Evolutionary conservation across 2,113 vertebrate genomes (phyloP), one percentile per base, ranked within the genome.

Genomic region (Embiotoca jacksoni): DNA sequence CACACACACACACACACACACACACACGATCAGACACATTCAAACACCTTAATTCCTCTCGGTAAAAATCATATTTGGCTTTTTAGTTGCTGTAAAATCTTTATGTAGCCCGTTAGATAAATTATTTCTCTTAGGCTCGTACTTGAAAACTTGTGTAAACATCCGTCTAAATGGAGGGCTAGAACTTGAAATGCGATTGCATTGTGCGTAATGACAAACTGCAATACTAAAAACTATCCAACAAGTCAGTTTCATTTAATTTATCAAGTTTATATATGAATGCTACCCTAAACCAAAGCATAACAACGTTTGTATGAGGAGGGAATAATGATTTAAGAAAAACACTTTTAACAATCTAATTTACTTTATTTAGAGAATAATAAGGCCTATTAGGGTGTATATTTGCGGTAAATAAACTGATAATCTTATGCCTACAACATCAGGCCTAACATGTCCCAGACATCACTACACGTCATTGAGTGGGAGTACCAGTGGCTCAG

Each of bases 391-490:
- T 41, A 41, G 41, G 9, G n/a, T 23, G 15, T 65, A 31, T 23
- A 7, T 66, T 6, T 59, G 54, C 57, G 44, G 57, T 49, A 73
- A 23, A 63, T 57, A 13, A 44, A 44, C 10, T 11, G 10, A 3
- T 1, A 46, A 55, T 39, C 39, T 46, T 14, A 7, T n/a, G 13
- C 31, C 23, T 23, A 58, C 44, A 62, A 54, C 37, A 69, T 15
- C 56, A 47, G 52, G 30, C 41, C 33, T 49, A 49, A 52, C 67
- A 23, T 64, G 55, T 35, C 71, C 54, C 53, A 72, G 32, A 50
- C 75, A 85, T 80, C 16, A 55, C 53, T 59, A 54, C 47, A 78
- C 83, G 89, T 89, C 85, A 91, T 71, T 62, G 70, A 75, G 75
- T 72, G 77, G 75, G 78, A 83, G 78, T 61, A 86, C 44, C 73